phyloP scores from a whole-genome alignment of 2,888 invertebrate genomes.

The Oxyteleia sp. region DNA sequence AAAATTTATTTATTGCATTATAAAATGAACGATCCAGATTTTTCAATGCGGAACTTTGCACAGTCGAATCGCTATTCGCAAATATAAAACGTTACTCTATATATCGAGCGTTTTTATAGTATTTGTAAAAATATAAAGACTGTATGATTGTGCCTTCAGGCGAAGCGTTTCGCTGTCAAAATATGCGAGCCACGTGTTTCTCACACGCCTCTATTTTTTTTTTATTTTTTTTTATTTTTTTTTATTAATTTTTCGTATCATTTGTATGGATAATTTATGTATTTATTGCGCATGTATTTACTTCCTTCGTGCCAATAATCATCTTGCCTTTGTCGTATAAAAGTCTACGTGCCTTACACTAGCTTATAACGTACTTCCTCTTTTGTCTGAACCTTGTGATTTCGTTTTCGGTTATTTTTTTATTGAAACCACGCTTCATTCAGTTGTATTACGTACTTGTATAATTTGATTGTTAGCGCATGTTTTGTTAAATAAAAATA shows the following conservation, averaged over 20 bases:
- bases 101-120: constrained; percentile 25
- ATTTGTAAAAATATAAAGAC: constrained; percentile 61
- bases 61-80: neutral
- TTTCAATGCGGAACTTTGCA: neutral
- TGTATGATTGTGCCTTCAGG: constrained; percentile 66
- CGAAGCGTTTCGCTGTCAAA: constrained; percentile 29
- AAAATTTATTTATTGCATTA: too few species aligned
- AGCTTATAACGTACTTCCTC: constrained; percentile 33
- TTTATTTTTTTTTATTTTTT: constrained; percentile 40
- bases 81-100: neutral
- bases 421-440: constrained; percentile 14
- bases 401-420: constrained; percentile 24
- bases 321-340: constrained; percentile 69
- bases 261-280: constrained; percentile 68
- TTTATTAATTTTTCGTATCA: constrained; percentile 27
- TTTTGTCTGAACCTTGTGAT: constrained; percentile 30
- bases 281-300: constrained; percentile 71
- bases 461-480: neutral
- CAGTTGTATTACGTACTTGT: neutral
- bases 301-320: constrained; percentile 72
- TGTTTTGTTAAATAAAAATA: neutral
- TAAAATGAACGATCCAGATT: neutral
- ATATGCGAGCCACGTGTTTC: constrained; percentile 26
- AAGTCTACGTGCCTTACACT: constrained; percentile 58
- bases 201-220: constrained; percentile 43